Base-by-base conservation (phyloP, 2,888 invertebrate genomes). In the Prosapia bicincta region DNA sequence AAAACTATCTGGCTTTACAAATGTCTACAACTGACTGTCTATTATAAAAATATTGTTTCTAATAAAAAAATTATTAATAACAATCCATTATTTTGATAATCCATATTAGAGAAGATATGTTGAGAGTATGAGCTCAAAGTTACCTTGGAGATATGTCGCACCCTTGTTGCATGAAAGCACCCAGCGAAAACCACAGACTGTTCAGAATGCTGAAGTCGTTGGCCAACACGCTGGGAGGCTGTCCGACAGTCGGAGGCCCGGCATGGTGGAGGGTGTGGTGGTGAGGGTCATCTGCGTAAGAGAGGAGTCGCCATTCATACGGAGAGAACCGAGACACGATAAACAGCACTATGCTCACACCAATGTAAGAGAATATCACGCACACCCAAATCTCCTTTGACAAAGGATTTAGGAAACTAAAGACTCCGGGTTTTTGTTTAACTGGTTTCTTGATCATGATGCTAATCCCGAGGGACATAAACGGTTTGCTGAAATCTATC, bases 131-230 rank as follows among this genome's bases (percentile, higher is more conserved):
- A n/a, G n/a, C n/a, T n/a, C n/a, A n/a, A n/a, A n/a, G 86, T 86
- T 88, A 96, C 92, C 96, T 92, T 20, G 99, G 99, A 75, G 97
- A 94, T 78, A 98, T 93, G 85, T 99, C 98, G 83, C 97, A 96
- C 78, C 98, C 98, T 87, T 99, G 99, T 86, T 98, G 98, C 96
- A 99, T 98, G 85, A 99, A 95, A 65, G 98, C 97, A 23, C 98
- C 98, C 80, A 99, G 88, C 0, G 98, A 93, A 86, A 99, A 99
- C 99, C 99, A 99, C 81, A 99, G 91, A 77, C 97, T 96, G 86
- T 98, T 98, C 86, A 95, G 90, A 83, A 98, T 93, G 82, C 94
- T 95, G 86, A 98, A 98, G 84, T 97, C 96, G 84, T 97, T 98
- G 75, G 93, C 91, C 83, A 94, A 90, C 66, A 91, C 90, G 26